Evolutionary conservation across 2,888 invertebrate species (phyloP), one percentile per base, ranked within the genome.

Genomic region (Eilema caniola): DNA sequence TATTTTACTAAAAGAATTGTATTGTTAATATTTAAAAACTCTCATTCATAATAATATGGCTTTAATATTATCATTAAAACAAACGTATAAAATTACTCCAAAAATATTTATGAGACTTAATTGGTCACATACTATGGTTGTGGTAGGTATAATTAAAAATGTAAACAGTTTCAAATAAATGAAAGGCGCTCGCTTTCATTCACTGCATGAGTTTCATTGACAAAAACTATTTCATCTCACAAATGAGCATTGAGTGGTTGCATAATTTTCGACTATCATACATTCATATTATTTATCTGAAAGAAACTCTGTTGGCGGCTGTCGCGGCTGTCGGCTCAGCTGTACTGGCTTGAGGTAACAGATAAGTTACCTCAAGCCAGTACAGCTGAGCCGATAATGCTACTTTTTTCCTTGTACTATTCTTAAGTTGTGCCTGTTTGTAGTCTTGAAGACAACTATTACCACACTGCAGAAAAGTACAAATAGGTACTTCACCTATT

Each of bases 171-270:
- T 47, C 20, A 16, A 62, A 56, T 47, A 66, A 56, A 57, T 31
- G 31, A 66, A 66, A 31, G 61, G 8, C 31, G 4, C 28, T 33
- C 31, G 31, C 61, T 61, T 61, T 61, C 61, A 61, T 61, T 61
- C 61, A 2, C 16, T 10, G 16, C 28, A n/a, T 31, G 10, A 59
- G 24, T 25, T 16, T n/a, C 10, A 16, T 61, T 31, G 7, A 61
- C 60, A 33, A 11, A 20, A 20, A n/a, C 10, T 53, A 53, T 53
- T 53, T n/a, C 5, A 53, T 53, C 53, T 53, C 10, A 8, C 2
- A 53, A 53, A 20, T 10, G 20, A 20, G 47, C 47, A 53, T 53
- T 47, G 47, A 47, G 20, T 20, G 5, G 10, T 53, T 53, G n/a
- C 53, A 53, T 53, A n/a, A 53, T 53, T 7, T 20, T 47, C 5